These are phyloP conservation scores for Dorcus parallelipipedus DNA, from an alignment of 2,888 invertebrate genomes.

Conservation along the genomic window DNA sequence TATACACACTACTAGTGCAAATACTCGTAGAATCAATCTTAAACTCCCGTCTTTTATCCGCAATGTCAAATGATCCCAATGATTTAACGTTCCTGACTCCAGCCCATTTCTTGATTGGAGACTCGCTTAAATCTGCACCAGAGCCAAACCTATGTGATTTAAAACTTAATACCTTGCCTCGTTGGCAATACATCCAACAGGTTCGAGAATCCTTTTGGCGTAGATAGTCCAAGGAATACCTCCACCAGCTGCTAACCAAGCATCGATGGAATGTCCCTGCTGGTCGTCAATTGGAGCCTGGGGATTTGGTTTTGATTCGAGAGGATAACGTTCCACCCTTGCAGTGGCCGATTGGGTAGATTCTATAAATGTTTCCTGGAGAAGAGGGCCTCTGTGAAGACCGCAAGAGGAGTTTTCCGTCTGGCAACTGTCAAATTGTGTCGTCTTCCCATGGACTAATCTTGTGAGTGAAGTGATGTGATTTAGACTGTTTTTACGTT, in stretches of 20 bases:
- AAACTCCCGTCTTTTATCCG: neutral
- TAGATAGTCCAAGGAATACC: neutral
- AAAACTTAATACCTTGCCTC: neutral
- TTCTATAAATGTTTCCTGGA: neutral
- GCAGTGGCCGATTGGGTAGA: neutral
- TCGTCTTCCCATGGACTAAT: no score
- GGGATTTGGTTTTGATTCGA: neutral
- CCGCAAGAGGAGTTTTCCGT: neutral
- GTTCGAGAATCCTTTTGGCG: neutral
- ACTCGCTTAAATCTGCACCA: neutral
- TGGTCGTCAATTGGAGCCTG: neutral
- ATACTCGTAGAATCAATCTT: no score
- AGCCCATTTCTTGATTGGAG: neutral
- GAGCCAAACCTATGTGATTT: neutral
- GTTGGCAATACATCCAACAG: neutral
- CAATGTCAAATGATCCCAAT: neutral
- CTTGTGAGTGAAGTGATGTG: no score
- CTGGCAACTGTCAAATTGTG: neutral
- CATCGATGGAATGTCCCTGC: no score
- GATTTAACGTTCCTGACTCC: neutral
- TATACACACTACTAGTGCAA: no score
- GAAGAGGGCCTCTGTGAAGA: neutral
- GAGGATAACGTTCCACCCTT: neutral
- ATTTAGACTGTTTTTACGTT: no score
- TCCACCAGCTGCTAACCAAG: neutral